Evolutionary conservation across 2,113 vertebrate genomes (phyloP), one percentile per base, ranked within the genome.

Genomic region (Colossoma macropomum): DNA sequence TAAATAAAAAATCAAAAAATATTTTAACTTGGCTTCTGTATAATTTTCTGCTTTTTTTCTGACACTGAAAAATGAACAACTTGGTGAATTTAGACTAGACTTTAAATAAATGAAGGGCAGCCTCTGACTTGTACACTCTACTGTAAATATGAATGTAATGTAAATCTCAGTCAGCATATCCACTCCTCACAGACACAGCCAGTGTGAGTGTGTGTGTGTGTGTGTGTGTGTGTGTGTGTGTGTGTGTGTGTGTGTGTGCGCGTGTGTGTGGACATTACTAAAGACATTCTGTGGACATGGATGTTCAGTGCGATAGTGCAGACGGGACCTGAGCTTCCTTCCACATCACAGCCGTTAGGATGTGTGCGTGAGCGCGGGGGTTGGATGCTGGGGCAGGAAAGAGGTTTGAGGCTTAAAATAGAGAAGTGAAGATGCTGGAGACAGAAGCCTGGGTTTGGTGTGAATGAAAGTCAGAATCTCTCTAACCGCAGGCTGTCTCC

Each of bases 281-380:
- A 52, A 65, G 63, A 65, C 25, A 66, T 9, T 72, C 25, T 81
- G 74, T 75, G 83, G 83, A 81, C 25, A 71, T 81, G 86, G 78
- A 81, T 86, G 81, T 41, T 70, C 71, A 34, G 68, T 66, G 77
- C 63, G 79, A 75, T 71, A 81, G 48, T n/a, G 21, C 32, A 74
- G 82, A 27, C 72, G 84, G 76, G 63, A 60, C 75, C 32, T 68
- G 52, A 71, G 72, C 79, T 88, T 81, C 79, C 87, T 84, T 88
- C 82, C 87, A 88, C 82, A 72, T 71, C 60, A 79, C 48, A 84
- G 77, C 87, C 82, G 87, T 88, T 88, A 88, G 85, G 85, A 86
- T 84, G 62, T 25, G 63, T 84, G 32, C 82, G 79, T 75, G 79
- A 62, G 75, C 65, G 86, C 34, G 86, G 65, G 77, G 80, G 65